Base-by-base conservation (phyloP, 2,113 vertebrate species). In the Puntigrus tetrazona region DNA sequence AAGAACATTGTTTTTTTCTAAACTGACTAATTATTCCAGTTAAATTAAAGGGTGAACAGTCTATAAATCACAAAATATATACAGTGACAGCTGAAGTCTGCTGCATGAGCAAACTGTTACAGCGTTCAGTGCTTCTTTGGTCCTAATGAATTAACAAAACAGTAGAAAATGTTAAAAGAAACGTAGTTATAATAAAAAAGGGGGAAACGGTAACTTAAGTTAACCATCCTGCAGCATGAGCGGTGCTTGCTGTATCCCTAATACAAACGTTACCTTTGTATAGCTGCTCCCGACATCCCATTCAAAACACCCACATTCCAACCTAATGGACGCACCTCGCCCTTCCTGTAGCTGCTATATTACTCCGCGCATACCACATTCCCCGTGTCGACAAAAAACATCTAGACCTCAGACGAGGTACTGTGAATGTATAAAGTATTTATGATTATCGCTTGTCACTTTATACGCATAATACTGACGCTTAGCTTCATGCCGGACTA, bases 301-400 rank as follows among this genome's bases (percentile, higher is more conserved):
- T 81, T 79, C 88, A 85, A 85, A 86, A 83, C 85, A 89, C 59
- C 80, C 89, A 88, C 88, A 92, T 93, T 94, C 91, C 92, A 83
- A 83, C 88, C 91, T 91, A 90, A 92, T 93, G 90, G 91, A 92
- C 87, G 82, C 88, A 90, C 90, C 88, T 89, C 89, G 73, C 85
- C 87, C 88, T 86, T 73, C 61, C 55, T 72, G 84, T 85, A 86
- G 81, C 41, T 59, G 34, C 4, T 25, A 73, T 89, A 89, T 92
- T 73, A 78, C 69, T 90, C 67, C 90, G 90, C 90, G 63, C 82
- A 87, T 45, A 34, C 38, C 29, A 69, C 78, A 81, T 69, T 72
- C 72, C 16, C 57, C 20, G 13, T 34, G 67, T 85, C 80, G 25
- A 16, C 38, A 27, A 29, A 65, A 81, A 10, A 9, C 41, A 25